phyloP scores from a whole-genome alignment of 1,140 invertebrate genomes.

The Oscheius sp. region DNA sequence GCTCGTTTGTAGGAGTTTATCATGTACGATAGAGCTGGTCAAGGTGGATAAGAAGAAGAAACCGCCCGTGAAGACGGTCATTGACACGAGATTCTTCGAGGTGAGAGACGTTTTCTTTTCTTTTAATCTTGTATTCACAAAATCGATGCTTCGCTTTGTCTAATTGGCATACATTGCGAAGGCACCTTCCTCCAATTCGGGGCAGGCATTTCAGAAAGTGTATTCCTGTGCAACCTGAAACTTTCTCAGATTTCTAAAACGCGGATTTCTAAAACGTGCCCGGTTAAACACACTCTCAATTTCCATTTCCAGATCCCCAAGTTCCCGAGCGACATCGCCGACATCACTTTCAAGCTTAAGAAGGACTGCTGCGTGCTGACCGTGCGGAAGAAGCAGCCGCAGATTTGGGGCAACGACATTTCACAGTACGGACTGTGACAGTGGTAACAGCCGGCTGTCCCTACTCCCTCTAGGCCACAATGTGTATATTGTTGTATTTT shows the following conservation, averaged over 20 bases:
- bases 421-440: conserved; percentile 27
- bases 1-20: conserved; percentile 20
- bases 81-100: conserved; percentile 23
- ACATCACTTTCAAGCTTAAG: conserved; percentile 30
- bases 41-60: conserved; percentile 35
- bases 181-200: too few species aligned
- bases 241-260: too few species aligned
- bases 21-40: conserved; percentile 26
- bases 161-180: too few species aligned
- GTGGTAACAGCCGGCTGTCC: too few species aligned
- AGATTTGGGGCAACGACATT: conserved; percentile 26
- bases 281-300: too few species aligned
- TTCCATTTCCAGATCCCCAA: conserved; percentile 14
- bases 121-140: neutral
- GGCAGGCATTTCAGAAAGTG: too few species aligned
- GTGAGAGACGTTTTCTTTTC: neutral
- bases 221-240: too few species aligned
- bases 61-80: conserved; percentile 24
- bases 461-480: neutral
- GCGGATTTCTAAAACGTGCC: too few species aligned
- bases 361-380: conserved; percentile 28
- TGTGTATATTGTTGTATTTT: neutral
- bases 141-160: neutral
- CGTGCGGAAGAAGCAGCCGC: conserved; percentile 13
- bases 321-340: conserved; percentile 19